Conservation (phyloP, 2,888 invertebrate species). For the Dicyrtomina minuta region DNA sequence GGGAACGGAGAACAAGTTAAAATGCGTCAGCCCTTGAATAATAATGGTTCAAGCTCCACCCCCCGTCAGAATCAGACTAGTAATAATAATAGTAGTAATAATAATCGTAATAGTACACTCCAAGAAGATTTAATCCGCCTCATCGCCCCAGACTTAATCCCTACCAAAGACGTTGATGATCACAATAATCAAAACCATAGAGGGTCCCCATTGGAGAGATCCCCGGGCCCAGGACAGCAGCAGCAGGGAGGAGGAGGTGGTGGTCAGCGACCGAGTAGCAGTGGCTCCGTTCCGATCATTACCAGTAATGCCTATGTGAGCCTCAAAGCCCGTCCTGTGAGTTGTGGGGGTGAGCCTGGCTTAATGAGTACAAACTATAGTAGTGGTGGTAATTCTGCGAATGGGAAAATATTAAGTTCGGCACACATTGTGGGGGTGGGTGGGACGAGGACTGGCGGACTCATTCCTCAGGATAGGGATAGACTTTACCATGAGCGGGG, state of each 20-base stretch:
- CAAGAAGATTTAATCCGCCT: constrained; percentile 84
- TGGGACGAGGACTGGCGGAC: neutral
- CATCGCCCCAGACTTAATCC: constrained; percentile 74
- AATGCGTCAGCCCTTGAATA: constrained; percentile 60
- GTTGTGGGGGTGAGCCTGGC: constrained; percentile 35
- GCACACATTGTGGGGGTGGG: too few relatives aligned
- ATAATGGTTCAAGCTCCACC: constrained; percentile 53
- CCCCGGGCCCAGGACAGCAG: neutral
- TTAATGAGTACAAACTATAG: neutral
- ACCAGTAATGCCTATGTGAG: constrained; percentile 1
- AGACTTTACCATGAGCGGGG: too few relatives aligned
- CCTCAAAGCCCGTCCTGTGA: constrained; percentile 36
- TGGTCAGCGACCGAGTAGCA: constrained; percentile 33
- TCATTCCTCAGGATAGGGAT: too few relatives aligned
- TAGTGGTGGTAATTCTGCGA: neutral
- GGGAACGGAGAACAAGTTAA: constrained; percentile 61
- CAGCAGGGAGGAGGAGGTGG: neutral
- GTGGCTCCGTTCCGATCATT: constrained; percentile 38
- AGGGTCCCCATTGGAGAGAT: neutral
- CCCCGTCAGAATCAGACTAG: constrained; percentile 54
- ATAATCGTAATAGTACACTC: constrained; percentile 65
- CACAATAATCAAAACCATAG: too few relatives aligned
- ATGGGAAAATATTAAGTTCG: neutral
- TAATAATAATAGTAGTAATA: too few relatives aligned
- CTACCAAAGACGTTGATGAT: constrained; percentile 13